A percentile compares a stretch with the other conserved stretches of the same genome.
These are phyloP conservation scores for Poeciliopsis paucimaculata DNA, from an alignment of 2,797 vertebrate species.

Conservation along the genomic window DNA sequence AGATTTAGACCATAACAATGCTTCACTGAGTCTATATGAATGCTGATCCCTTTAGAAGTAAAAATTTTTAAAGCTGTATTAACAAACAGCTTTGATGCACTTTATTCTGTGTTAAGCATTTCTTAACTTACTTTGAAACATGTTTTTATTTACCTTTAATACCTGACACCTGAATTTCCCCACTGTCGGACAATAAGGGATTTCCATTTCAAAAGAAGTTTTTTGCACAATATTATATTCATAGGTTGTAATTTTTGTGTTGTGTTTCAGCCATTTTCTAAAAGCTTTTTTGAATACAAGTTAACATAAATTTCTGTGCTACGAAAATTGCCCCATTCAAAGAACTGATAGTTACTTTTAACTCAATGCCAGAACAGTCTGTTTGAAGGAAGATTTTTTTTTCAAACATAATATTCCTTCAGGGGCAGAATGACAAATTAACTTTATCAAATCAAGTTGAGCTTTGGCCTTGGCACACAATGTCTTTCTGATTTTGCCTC, in stretches of 20 bases:
- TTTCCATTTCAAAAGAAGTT: conserved; percentile 3
- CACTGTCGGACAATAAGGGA: neutral
- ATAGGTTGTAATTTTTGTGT: neutral
- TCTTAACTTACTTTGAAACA: neutral
- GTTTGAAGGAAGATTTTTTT: neutral
- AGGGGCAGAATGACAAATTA: conserved; percentile 11
- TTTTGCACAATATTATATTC: neutral
- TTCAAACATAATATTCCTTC: neutral
- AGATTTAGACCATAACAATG: neutral
- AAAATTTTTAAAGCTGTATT: neutral
- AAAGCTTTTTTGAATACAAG: neutral
- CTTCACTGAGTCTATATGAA: neutral
- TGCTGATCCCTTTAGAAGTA: neutral
- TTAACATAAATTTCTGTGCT: neutral
- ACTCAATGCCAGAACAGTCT: neutral
- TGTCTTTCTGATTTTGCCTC: conserved; percentile 21
- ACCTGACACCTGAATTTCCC: neutral
- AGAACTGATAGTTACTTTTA: neutral
- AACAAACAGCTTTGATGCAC: neutral
- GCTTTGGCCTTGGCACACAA: conserved; percentile 8
- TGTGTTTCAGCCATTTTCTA: neutral
- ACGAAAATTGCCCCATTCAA: conserved; percentile 1
- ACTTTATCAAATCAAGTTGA: conserved; percentile 1
- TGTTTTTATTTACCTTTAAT: neutral
- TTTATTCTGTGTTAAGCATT: neutral